Base-by-base conservation (phyloP, 2,113 vertebrate species). In the Cichladusa arquata region DNA sequence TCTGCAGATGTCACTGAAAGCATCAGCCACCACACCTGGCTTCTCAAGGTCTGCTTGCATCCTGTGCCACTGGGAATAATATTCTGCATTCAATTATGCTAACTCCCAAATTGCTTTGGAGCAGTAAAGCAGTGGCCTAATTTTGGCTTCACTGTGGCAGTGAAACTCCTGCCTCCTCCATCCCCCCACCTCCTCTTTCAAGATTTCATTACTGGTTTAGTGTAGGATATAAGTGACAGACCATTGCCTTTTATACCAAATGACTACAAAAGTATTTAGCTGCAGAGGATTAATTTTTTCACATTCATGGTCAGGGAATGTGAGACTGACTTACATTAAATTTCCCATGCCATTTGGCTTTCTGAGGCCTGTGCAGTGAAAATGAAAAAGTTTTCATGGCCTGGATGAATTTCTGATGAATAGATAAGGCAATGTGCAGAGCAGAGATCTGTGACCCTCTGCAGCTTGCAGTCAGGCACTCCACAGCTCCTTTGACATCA, bases 341-440 rank as follows among this genome's bases (percentile, higher is more conserved):
- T 93, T 97, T 96, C 94, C 92, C 93, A 97, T 95, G 95, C 88
- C 83, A 88, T 95, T 96, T 95, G 90, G 91, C 95, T 93, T 83
- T 93, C 95, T 74, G 92, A 93, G 93, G 90, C 81, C 96, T 87
- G 81, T 50, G 71, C 95, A 82, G 73, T 57, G 85, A 87, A 97
- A 96, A 92, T 93, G 86, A 94, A 91, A 83, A 96, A 88, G 88
- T 94, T 96, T 96, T 93, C 95, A 71, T 93, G 88, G 96, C 90
- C 85, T 93, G 95, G 92, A 91, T 96, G 93, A 94, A 93, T 97
- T 97, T 97, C 92, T 96, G 95, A 97, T 97, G 98, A 96, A 97
- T 97, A 96, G 97, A 93, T 94, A 95, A 95, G 81, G 86, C 84
- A 96, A 96, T 94, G 72, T 81, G 44, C 3, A 18, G 86, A 97